Conservation (phyloP, 2,113 vertebrate species). For the Rhinichthys klamathensis region DNA sequence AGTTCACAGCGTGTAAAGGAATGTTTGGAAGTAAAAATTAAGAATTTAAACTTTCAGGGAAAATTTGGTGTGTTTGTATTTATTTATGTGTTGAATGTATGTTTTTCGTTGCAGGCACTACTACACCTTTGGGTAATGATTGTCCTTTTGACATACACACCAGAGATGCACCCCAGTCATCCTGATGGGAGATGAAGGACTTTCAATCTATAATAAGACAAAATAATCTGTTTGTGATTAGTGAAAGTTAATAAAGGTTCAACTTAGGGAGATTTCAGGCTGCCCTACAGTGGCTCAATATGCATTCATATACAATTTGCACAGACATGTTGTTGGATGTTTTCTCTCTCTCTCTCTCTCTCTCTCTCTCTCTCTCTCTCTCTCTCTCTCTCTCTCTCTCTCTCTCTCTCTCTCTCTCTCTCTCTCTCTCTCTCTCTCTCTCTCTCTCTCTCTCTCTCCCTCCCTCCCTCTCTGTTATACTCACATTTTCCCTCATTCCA, state of each 20-base stretch:
- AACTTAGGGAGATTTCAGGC: conserved; percentile 40
- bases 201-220: conserved; percentile 23
- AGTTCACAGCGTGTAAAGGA: conserved; percentile 63
- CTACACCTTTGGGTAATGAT: conserved; percentile 99
- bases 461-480: neutral
- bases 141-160: conserved; percentile 94
- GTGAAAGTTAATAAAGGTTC: conserved; percentile 37
- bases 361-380: neutral
- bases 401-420: neutral
- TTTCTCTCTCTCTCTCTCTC: neutral
- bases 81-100: conserved; percentile 13
- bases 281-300: conserved; percentile 62
- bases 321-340: conserved; percentile 65
- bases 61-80: neutral
- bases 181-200: conserved; percentile 79
- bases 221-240: conserved; percentile 35
- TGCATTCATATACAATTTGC: conserved; percentile 66
- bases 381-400: neutral
- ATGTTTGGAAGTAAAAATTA: neutral
- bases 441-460: neutral
- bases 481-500: conserved; percentile 16
- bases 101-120: conserved; percentile 76
- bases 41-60: neutral
- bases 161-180: conserved; percentile 88
- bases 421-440: neutral